Conservation (phyloP, 2,888 invertebrate species). For the Rhimphoctona megacephalus region DNA sequence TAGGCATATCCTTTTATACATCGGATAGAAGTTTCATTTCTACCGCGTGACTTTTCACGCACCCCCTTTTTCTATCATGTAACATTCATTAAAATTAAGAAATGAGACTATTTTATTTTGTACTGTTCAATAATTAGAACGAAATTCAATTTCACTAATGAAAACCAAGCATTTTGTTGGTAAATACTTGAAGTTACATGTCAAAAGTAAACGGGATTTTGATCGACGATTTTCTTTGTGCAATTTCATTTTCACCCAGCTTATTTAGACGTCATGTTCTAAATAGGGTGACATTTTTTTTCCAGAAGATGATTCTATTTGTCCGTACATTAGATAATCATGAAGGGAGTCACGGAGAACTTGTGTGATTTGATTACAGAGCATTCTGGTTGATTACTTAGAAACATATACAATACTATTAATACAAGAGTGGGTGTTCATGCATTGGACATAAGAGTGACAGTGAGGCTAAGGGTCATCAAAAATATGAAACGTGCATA, state of each 20-base stretch:
- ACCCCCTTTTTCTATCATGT: too few species aligned
- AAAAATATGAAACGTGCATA: slow-evolving; percentile 45
- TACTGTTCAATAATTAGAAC: not conserved
- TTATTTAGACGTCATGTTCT: not conserved
- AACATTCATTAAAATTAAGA: not conserved
- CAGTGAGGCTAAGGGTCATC: slow-evolving; percentile 7
- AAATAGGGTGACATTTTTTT: not conserved
- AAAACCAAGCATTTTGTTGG: not conserved
- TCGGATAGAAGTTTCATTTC: too few species aligned
- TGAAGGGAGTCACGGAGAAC: too few species aligned
- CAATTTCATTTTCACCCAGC: not conserved
- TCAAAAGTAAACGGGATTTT: not conserved
- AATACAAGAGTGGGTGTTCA: slow-evolving; percentile 13
- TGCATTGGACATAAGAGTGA: slow-evolving; percentile 9
- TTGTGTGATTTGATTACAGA: not conserved
- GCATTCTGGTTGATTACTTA: not conserved
- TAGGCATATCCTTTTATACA: too few species aligned
- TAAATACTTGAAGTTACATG: not conserved
- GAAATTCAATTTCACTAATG: not conserved
- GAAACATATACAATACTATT: slow-evolving; percentile 5
- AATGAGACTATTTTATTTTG: not conserved
- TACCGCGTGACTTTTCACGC: too few species aligned
- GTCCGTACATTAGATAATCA: slow-evolving; percentile 2
- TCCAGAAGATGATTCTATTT: not conserved
- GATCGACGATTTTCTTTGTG: not conserved